A percentile compares a stretch with the other conserved stretches of the same genome.
Evolutionary conservation across 2,113 vertebrate species (phyloP).

Genomic region (Maccullochella peelii): DNA sequence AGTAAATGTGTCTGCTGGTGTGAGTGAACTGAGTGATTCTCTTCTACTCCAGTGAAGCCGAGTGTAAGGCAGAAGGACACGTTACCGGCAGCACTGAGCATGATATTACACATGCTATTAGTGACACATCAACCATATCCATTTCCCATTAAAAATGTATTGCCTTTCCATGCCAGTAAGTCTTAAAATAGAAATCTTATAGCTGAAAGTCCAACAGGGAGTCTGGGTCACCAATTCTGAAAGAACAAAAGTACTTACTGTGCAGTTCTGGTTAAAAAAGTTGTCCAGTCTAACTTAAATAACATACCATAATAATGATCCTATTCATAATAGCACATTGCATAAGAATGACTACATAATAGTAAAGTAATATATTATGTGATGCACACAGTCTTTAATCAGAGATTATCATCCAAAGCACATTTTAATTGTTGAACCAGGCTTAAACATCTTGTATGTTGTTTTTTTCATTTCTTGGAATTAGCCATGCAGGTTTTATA

Average conservation of each 20-base stretch:
- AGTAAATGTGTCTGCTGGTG: neutral
- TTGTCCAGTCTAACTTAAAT: neutral
- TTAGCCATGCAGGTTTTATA: neutral
- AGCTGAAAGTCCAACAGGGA: neutral
- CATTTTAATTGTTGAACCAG: neutral
- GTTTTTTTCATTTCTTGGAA: neutral
- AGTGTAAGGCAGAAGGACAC: neutral
- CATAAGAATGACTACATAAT: neutral
- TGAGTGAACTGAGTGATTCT: conserved; percentile 10
- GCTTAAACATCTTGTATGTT: neutral
- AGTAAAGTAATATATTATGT: neutral
- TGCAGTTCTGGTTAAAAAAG: neutral
- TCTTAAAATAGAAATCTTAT: conserved; percentile 15
- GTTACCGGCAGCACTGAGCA: conserved; percentile 12
- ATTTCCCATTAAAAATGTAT: conserved; percentile 47
- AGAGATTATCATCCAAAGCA: neutral
- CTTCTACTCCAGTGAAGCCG: conserved; percentile 8
- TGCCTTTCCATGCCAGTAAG: conserved; percentile 2
- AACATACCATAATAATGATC: neutral
- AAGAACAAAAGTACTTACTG: conserved; percentile 1
- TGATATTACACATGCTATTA: conserved; percentile 39
- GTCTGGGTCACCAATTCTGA: neutral
- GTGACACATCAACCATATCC: conserved; percentile 36
- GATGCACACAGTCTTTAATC: neutral
- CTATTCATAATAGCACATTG: neutral